phyloP scores from a whole-genome alignment of 1,140 invertebrate genomes.

The Zophobas morio region DNA sequence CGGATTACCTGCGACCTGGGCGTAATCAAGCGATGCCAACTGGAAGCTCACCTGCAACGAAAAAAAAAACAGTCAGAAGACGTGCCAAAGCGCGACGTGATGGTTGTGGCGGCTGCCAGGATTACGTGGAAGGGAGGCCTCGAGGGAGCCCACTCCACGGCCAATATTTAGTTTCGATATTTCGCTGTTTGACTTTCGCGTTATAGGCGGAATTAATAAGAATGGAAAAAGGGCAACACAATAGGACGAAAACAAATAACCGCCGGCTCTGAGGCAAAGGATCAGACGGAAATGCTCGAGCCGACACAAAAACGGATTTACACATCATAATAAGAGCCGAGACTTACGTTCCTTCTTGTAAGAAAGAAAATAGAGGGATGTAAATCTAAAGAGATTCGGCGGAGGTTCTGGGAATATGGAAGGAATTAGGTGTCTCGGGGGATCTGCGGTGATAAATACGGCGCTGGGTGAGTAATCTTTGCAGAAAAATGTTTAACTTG shows the following conservation, averaged over 20 bases:
- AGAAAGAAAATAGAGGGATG: no score
- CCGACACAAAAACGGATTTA: no score
- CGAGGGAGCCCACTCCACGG: constrained; percentile 4
- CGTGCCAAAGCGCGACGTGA: neutral
- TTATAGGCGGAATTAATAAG: constrained; percentile 19
- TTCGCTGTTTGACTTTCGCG: constrained; percentile 18
- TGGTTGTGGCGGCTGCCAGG: neutral
- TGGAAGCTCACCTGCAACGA: constrained; percentile 8
- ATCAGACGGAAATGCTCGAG: no score
- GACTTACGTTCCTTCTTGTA: no score
- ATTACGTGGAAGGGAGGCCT: neutral
- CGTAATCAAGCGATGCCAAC: neutral
- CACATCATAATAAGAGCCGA: no score
- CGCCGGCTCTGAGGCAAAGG: neutral
- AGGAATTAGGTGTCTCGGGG: no score
- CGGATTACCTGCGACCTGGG: no score
- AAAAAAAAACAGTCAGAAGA: neutral
- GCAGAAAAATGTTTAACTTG: no score
- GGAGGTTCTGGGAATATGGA: no score
- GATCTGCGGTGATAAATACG: no score
- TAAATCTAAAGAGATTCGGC: no score
- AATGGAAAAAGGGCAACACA: neutral
- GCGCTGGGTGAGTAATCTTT: no score
- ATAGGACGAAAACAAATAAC: neutral
- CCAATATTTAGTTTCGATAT: constrained; percentile 37